Evolutionary conservation across 2,797 vertebrate genomes (phyloP).

Genomic region (Erithacus rubecula): DNA sequence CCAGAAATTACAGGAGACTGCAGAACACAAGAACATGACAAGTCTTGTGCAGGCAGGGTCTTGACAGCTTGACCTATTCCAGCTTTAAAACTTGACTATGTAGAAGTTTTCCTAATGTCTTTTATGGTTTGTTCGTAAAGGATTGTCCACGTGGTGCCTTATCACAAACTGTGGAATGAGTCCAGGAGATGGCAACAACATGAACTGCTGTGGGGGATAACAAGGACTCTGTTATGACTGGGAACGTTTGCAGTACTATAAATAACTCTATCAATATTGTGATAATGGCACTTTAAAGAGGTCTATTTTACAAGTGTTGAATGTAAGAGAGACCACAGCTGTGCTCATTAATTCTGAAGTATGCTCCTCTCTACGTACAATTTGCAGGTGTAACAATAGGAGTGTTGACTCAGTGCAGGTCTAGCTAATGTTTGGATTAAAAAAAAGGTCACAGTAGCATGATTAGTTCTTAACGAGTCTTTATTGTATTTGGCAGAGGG

Average conservation of each 20-base stretch:
- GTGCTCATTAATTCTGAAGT: constrained; percentile 82
- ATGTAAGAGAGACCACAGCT: constrained; percentile 78
- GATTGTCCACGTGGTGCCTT: constrained; percentile 86
- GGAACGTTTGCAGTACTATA: constrained; percentile 78
- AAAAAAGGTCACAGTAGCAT: constrained; percentile 75
- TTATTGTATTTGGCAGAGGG: constrained; percentile 76
- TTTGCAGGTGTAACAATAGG: constrained; percentile 82
- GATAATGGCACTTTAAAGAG: constrained; percentile 85
- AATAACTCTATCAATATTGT: constrained; percentile 87
- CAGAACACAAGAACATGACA: neutral
- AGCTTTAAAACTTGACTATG: constrained; percentile 42
- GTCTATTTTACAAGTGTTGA: constrained; percentile 80
- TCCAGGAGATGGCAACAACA: constrained; percentile 78
- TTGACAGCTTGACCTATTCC: constrained; percentile 43
- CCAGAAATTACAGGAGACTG: neutral
- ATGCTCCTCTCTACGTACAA: constrained; percentile 64
- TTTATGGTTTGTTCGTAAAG: constrained; percentile 63
- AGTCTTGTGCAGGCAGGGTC: neutral
- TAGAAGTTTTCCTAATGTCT: constrained; percentile 49
- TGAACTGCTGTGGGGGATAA: constrained; percentile 71
- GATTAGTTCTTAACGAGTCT: constrained; percentile 73
- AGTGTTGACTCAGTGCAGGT: constrained; percentile 71
- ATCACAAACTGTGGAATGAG: constrained; percentile 80
- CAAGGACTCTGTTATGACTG: constrained; percentile 81
- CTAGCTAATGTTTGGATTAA: constrained; percentile 72